Evolutionary conservation across 2,888 invertebrate species (phyloP), one percentile per base, ranked within the genome.

Genomic region (Blastobasis adustella): DNA sequence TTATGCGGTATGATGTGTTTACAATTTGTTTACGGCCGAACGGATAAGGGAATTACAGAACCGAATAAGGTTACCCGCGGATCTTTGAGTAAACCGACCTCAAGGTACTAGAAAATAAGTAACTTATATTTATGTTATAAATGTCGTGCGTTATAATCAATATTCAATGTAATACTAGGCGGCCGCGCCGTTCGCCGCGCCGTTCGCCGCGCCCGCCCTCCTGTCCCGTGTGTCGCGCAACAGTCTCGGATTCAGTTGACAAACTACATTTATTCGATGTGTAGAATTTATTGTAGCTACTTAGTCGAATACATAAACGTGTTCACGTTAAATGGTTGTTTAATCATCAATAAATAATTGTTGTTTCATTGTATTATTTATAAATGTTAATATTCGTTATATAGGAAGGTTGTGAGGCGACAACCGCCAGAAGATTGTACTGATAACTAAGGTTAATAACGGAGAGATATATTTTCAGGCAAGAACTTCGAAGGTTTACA

Each of bases 211-310:
- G 43, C 41, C 45, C 47, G 57, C 59, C 51, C 53, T 45, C 56
- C 59, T 56, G 54, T 58, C 56, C 55, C 58, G 55, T 62, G 63
- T 57, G 60, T 64, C 58, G 68, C 69, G 71, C 72, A 71, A 77
- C 80, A 82, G 79, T 74, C 82, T 79, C 82, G 78, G 71, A 64
- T 65, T 69, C 66, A 49, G 55, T 55, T 54, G 51, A 40, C 23
- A 42, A 45, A 53, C 53, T 54, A 57, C 58, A 54, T 54, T 54
- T 49, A 58, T 54, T 58, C 62, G 56, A 64, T 60, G 49, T 58
- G 58, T 53, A 40, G 43, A 41, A 40, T 38, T 45, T 49, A 45
- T 51, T 40, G 46, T 23, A 23, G 23, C 23, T 47, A 45, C 38
- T 51, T 47, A 47, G 47, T 46, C n/a, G 41, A 43, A 5, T 49